Evolutionary conservation across 2,113 vertebrate species (phyloP), one percentile per base, ranked within the genome.

Genomic region (Leptosomus discolor): DNA sequence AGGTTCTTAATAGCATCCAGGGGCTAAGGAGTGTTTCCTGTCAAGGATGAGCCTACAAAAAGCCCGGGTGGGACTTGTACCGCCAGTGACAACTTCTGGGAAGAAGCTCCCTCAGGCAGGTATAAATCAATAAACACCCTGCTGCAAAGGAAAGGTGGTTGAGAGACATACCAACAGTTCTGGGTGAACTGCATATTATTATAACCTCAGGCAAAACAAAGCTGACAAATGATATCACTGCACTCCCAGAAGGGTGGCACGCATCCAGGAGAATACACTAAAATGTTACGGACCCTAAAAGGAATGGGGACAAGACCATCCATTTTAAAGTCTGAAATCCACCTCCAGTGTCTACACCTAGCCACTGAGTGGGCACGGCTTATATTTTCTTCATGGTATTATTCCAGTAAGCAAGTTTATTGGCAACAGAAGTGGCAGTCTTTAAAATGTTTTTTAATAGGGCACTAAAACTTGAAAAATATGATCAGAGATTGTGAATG

Each of bases 91-190:
- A 91, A 54, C 51, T 96, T 91, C 69, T 92, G 64, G 68, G 64
- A 94, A 89, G 91, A 91, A 80, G 91, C 23, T 92, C 71, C 83
- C 46, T 78, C 68, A 12, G 60, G 89, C 85, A 95, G 58, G 41
- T 80, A 24, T 65, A 84, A 88, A 77, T 83, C 75, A 95, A 50
- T 69, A 88, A 69, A 77, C 77, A 73, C 22, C 61, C 54, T 18
- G 2, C 27, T 54, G 58, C 50, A 75, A 70, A 92, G 46, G 48
- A 63, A 63, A 74, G 58, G 68, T 81, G 73, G 24, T 58, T 67
- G 79, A 94, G 79, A 90, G 54, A 92, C 37, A 73, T 37, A 77
- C 32, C 71, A 74, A 58, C 46, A 77, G 54, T 21, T 91, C 41
- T 65, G 65, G 6, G 14, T 69, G 36, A 94, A 50, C 15, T 26